A percentile compares a stretch with the other conserved stretches of the same genome.
phyloP scores from a whole-genome alignment of 2,797 vertebrate species.

The Zonotrichia albicollis region DNA sequence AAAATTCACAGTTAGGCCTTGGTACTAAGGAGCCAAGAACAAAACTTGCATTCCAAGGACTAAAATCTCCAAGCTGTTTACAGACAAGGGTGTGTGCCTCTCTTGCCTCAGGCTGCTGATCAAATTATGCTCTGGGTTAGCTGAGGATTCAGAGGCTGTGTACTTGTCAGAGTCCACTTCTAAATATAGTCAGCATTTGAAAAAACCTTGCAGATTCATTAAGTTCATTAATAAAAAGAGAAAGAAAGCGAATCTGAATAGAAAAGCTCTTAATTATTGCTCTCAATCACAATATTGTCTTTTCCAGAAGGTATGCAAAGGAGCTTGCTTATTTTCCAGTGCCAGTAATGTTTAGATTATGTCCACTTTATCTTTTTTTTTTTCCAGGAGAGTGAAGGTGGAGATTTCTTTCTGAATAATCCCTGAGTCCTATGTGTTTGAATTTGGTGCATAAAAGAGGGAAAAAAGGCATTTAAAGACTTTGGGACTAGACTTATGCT shows the following conservation, averaged over 20 bases:
- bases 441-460: neutral
- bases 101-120: constrained; percentile 8
- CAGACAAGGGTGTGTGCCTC: neutral
- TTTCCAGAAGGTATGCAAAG: neutral
- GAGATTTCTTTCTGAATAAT: neutral
- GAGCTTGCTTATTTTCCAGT: neutral
- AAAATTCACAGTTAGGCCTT: neutral
- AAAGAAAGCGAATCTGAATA: neutral
- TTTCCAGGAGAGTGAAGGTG: neutral
- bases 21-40: neutral
- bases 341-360: neutral
- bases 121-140: neutral
- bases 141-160: neutral
- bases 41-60: neutral
- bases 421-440: neutral
- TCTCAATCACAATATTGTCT: neutral
- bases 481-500: neutral
- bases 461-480: neutral
- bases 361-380: accelerated
- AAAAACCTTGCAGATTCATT: neutral
- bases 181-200: neutral
- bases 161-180: neutral
- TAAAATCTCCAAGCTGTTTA: neutral
- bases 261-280: constrained; percentile 3
- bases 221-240: neutral